These are phyloP conservation scores for Crocodylus rhombifer DNA, from an alignment of 2,797 vertebrate species.

Conservation along the genomic window DNA sequence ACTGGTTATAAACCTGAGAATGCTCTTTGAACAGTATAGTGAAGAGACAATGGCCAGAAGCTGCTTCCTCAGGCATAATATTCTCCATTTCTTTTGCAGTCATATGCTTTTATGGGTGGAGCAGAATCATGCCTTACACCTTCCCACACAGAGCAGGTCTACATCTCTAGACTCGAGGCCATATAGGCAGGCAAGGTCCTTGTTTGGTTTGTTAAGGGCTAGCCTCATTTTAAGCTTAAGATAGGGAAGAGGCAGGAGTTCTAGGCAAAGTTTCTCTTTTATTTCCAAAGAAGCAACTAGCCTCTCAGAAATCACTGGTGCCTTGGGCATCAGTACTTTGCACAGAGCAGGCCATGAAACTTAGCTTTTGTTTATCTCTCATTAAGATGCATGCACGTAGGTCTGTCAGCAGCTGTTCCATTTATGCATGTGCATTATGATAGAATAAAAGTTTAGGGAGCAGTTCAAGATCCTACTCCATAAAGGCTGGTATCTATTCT, in stretches of 20 bases:
- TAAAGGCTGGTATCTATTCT: neutral
- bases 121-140: rapidly evolving
- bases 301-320: neutral
- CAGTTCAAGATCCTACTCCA: neutral
- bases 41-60: neutral
- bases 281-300: neutral
- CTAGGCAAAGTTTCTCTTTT: neutral
- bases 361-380: neutral
- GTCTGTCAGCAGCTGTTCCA: neutral
- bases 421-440: neutral
- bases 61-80: neutral
- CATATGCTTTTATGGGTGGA: neutral
- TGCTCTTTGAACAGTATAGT: neutral
- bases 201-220: neutral
- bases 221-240: neutral
- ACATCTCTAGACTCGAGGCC: neutral
- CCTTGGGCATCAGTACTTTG: neutral
- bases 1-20: neutral
- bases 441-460: neutral
- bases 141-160: rapidly evolving
- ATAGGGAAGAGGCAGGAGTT: neutral
- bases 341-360: neutral
- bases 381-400: neutral
- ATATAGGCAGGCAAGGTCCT: neutral
- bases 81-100: neutral